A percentile compares a stretch with the other conserved stretches of the same genome.
Evolutionary conservation across 1,140 invertebrate genomes (phyloP).

Genomic region (Belonocnema kinseyi): DNA sequence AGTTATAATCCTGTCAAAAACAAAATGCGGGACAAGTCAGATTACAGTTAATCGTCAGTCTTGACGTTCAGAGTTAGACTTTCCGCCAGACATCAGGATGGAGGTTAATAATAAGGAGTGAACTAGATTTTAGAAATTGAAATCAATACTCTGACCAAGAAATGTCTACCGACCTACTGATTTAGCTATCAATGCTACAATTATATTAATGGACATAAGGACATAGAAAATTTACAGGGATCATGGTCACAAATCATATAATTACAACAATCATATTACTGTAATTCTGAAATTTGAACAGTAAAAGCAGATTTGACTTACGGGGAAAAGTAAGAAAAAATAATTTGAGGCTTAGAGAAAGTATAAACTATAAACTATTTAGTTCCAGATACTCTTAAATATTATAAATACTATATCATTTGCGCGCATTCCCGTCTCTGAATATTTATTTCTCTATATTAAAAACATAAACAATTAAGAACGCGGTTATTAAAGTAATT

Average conservation of each 20-base stretch:
- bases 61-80: conserved; percentile 11
- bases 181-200: neutral
- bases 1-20: neutral
- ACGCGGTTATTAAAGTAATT: no score
- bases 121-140: conserved; percentile 9
- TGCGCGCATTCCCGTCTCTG: no score
- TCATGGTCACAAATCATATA: neutral
- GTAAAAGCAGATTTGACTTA: no score
- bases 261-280: neutral
- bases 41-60: conserved; percentile 26
- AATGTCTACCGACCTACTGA: no score
- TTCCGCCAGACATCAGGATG: neutral
- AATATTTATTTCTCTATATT: no score
- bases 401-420: no score
- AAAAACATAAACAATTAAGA: no score
- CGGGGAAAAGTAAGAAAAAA: no score
- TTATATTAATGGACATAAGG: neutral
- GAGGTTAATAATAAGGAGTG: conserved; percentile 6
- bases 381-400: no score
- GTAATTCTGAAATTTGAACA: no score
- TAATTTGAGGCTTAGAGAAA: no score
- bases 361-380: no score
- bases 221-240: neutral
- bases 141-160: conserved; percentile 13
- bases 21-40: conserved; percentile 5